A percentile compares a stretch with the other conserved stretches of the same genome.
Conservation (phyloP, 92 coral and sea anemone species). For the Ricordea florida region DNA sequence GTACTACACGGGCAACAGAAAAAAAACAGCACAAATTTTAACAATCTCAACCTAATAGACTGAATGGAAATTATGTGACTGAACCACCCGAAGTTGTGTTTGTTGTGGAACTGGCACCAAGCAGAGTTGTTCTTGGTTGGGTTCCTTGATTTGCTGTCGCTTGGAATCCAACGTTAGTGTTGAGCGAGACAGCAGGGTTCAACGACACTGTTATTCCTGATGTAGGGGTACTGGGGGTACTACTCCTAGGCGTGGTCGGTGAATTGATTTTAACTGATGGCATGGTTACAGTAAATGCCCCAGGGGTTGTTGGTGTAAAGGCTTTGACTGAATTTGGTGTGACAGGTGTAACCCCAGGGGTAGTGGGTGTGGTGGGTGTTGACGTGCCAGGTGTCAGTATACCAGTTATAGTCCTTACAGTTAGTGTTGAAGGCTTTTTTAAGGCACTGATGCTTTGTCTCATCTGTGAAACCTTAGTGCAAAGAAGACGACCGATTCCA, state of each 20-base stretch:
- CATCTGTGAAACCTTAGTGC: constrained; percentile 83
- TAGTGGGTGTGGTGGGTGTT: constrained; percentile 79
- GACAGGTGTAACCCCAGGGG: too few relatives aligned
- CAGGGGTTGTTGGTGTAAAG: constrained; percentile 64
- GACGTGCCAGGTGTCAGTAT: constrained; percentile 33
- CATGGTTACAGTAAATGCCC: constrained; percentile 56
- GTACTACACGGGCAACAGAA: too few relatives aligned
- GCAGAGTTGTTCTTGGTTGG: neutral
- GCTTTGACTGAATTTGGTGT: constrained; percentile 52
- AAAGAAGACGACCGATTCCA: constrained; percentile 70
- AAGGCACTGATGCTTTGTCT: constrained; percentile 85
- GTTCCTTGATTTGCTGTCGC: neutral
- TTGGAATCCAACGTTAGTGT: neutral
- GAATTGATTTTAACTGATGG: constrained; percentile 51
- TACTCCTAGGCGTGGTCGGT: constrained; percentile 74
- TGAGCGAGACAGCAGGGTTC: neutral
- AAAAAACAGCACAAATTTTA: too few relatives aligned
- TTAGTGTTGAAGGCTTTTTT: constrained; percentile 74
- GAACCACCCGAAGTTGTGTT: constrained; percentile 15
- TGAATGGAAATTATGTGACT: neutral
- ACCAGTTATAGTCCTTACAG: constrained; percentile 45
- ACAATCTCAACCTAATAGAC: neutral
- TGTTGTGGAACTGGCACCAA: neutral
- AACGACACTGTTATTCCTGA: constrained; percentile 11
- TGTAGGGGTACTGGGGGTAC: constrained; percentile 48